Evolutionary conservation across 2,113 vertebrate genomes (phyloP).

Genomic region (Thinocorus orbignyianus): DNA sequence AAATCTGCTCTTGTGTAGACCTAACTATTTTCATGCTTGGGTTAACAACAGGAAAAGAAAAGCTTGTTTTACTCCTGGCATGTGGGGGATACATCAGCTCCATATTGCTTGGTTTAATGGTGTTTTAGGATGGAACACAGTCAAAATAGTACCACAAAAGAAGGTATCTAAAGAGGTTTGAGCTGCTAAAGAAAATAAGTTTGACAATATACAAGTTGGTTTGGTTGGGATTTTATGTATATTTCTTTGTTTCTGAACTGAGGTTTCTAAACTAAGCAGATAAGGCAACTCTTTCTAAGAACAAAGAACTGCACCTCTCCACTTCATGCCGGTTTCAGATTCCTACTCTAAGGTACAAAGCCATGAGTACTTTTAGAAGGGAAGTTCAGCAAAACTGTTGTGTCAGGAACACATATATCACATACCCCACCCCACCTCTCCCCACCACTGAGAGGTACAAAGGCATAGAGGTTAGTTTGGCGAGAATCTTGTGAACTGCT

Average conservation of each 20-base stretch:
- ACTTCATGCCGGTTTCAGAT: not conserved
- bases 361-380: not conserved
- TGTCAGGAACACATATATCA: not conserved
- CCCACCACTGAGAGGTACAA: not conserved
- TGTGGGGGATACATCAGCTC: not conserved
- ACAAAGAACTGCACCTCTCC: fast-evolving
- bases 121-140: not conserved
- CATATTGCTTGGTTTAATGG: not conserved
- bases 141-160: not conserved
- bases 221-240: fast-evolving
- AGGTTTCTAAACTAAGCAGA: not conserved
- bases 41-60: not conserved
- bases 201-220: not conserved
- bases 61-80: not conserved
- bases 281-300: not conserved
- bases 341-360: not conserved
- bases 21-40: not conserved
- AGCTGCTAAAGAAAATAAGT: not conserved
- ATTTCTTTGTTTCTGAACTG: not conserved
- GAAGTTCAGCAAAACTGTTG: not conserved
- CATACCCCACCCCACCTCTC: not conserved
- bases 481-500: not conserved
- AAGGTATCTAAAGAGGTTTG: not conserved
- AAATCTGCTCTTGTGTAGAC: not conserved
- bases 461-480: not conserved